These are phyloP conservation scores for Clivina fossor DNA, from an alignment of 2,888 invertebrate species.

Conservation along the genomic window DNA sequence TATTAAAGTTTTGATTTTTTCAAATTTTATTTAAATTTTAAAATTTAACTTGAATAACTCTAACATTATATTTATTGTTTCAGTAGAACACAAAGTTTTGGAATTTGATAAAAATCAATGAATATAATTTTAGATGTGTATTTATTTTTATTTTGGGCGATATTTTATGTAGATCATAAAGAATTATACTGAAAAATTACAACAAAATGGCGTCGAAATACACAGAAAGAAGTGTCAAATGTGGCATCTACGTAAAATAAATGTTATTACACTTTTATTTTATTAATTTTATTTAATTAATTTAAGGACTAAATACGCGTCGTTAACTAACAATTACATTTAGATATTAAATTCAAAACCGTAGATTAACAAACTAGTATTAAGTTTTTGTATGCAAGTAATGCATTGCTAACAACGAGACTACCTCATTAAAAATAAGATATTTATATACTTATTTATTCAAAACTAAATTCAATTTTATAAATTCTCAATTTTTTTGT, in stretches of 20 bases:
- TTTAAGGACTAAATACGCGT: slow-evolving; percentile 12
- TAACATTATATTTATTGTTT: background rate
- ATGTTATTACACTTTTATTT: slow-evolving; percentile 26
- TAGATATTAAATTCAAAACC: slow-evolving; percentile 21
- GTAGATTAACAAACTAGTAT: slow-evolving; percentile 24
- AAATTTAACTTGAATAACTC: slow-evolving; percentile 13
- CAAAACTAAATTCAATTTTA: slow-evolving; percentile 5
- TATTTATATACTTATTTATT: slow-evolving; percentile 18
- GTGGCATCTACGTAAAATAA: slow-evolving; percentile 47
- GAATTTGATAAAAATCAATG: too few relatives aligned
- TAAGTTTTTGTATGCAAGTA: slow-evolving; percentile 14
- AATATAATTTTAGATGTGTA: slow-evolving; percentile 16
- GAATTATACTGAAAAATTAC: slow-evolving; percentile 37
- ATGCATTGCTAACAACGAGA: slow-evolving; percentile 16
- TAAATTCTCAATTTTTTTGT: slow-evolving; percentile 5
- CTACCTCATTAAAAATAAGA: slow-evolving; percentile 25
- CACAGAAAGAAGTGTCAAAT: slow-evolving; percentile 44
- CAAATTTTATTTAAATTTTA: slow-evolving; percentile 33
- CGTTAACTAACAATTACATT: slow-evolving; percentile 2
- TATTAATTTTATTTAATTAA: slow-evolving; percentile 21
- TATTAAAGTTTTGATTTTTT: slow-evolving; percentile 45
- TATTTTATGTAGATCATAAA: slow-evolving; percentile 45
- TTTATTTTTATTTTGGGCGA: slow-evolving; percentile 40
- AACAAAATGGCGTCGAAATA: slow-evolving; percentile 47
- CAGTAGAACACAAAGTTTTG: too few relatives aligned